Conservation (phyloP, 2,113 vertebrate species). For the Aspiorhynchus laticeps region DNA sequence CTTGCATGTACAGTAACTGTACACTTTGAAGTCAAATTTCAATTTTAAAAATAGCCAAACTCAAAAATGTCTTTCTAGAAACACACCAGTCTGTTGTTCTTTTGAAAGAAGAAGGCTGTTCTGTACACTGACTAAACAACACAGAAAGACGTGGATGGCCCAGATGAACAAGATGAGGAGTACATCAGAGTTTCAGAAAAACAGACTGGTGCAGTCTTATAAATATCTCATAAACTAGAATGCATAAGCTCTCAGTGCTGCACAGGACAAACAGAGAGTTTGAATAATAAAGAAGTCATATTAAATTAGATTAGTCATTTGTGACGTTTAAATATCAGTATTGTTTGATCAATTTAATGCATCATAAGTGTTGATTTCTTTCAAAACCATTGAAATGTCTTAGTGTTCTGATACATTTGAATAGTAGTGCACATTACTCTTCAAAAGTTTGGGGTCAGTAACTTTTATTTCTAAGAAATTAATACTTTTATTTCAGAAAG, state of each 20-base stretch:
- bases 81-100: background rate
- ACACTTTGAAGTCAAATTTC: background rate
- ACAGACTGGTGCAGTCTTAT: background rate
- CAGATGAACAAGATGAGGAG: conserved; percentile 3
- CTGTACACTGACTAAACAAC: background rate
- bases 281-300: background rate
- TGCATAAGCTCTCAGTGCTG: background rate
- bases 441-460: background rate
- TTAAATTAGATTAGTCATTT: background rate
- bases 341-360: background rate
- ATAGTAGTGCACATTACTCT: background rate
- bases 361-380: background rate
- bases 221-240: background rate
- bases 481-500: background rate
- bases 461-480: background rate
- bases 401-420: background rate
- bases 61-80: background rate
- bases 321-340: background rate
- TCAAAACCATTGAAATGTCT: background rate
- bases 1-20: background rate
- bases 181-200: background rate
- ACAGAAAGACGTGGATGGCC: background rate
- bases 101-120: conserved; percentile 8
- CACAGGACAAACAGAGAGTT: background rate
- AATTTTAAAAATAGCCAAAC: background rate